phyloP scores from a whole-genome alignment of 2,888 invertebrate genomes.

The Caenorhabditis angaria region DNA sequence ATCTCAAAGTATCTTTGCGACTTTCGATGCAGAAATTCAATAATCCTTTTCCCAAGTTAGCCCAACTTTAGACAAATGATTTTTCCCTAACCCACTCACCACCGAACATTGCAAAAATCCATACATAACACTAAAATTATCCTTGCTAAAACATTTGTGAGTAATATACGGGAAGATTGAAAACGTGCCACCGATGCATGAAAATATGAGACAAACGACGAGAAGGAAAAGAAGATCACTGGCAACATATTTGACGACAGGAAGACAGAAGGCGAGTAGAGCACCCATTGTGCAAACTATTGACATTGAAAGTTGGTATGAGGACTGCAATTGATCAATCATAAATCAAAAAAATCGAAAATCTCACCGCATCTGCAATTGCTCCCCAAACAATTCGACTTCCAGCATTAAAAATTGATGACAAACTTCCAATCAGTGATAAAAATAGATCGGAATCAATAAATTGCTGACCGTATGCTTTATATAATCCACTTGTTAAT shows the following conservation, averaged over 20 bases:
- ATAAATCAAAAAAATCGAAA: neutral
- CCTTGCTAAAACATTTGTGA: conserved; percentile 64
- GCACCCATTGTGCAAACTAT: conserved; percentile 64
- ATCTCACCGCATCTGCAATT: conserved; percentile 61
- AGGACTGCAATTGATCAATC: conserved; percentile 48
- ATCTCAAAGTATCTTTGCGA: too few relatives aligned
- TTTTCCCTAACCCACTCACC: conserved; percentile 39
- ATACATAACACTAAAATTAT: conserved; percentile 67
- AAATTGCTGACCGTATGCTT: conserved; percentile 69
- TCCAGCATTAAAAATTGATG: conserved; percentile 65
- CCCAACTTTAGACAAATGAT: neutral
- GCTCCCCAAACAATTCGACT: conserved; percentile 67
- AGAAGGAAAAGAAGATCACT: conserved; percentile 52
- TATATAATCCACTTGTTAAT: conserved; percentile 65
- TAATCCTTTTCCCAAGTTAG: too few relatives aligned
- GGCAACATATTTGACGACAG: conserved; percentile 48
- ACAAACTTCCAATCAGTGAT: conserved; percentile 66
- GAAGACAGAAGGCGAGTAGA: conserved; percentile 59
- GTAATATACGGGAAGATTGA: conserved; percentile 66
- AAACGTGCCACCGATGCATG: conserved; percentile 67
- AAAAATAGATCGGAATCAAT: conserved; percentile 67
- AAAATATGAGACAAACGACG: conserved; percentile 62
- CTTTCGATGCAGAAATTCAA: too few relatives aligned
- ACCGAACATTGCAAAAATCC: conserved; percentile 63
- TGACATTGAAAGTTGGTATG: conserved; percentile 67